Evolutionary conservation across 35 echinoderm and acorn worm genomes (phyloP).

Genomic region (Anneissia japonica): DNA sequence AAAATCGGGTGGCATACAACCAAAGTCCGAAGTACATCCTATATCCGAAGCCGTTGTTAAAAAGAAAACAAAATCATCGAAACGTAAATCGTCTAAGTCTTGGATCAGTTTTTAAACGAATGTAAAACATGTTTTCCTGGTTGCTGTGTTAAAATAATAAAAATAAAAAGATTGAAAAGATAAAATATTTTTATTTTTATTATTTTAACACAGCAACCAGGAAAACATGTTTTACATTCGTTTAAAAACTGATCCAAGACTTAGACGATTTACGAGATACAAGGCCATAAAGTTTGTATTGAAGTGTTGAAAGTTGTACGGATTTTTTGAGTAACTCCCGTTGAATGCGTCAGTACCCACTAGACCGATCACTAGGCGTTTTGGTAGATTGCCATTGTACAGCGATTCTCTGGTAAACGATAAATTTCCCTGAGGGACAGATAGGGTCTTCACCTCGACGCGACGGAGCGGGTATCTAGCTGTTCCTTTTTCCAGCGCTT

Average conservation of each 20-base stretch:
- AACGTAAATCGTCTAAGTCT: too few relatives aligned
- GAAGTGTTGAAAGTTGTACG: slow-evolving; percentile 56
- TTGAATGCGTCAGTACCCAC: slow-evolving; percentile 44
- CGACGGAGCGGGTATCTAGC: slow-evolving; percentile 56
- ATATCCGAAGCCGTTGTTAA: too few relatives aligned
- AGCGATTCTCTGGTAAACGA: slow-evolving; percentile 39
- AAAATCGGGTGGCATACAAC: too few relatives aligned
- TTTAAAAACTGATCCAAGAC: slow-evolving; percentile 52
- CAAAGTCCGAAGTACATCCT: too few relatives aligned
- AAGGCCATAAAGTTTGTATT: slow-evolving; percentile 34
- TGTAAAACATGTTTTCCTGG: too few relatives aligned
- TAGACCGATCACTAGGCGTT: slow-evolving; percentile 45
- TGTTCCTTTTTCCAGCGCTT: slow-evolving; percentile 41
- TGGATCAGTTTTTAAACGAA: too few relatives aligned
- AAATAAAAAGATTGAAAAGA: too few relatives aligned
- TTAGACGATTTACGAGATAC: slow-evolving; percentile 48
- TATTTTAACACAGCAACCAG: too few relatives aligned
- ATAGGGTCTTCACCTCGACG: slow-evolving; percentile 50
- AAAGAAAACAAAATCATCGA: too few relatives aligned
- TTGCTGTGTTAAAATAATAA: too few relatives aligned
- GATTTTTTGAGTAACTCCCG: slow-evolving; percentile 37
- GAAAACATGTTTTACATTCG: slow-evolving; percentile 12
- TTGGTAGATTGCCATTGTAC: slow-evolving; percentile 43
- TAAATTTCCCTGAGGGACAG: slow-evolving; percentile 47
- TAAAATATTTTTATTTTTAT: too few relatives aligned